Conservation (phyloP, 2,888 invertebrate species). For the Ochropleura plecta region DNA sequence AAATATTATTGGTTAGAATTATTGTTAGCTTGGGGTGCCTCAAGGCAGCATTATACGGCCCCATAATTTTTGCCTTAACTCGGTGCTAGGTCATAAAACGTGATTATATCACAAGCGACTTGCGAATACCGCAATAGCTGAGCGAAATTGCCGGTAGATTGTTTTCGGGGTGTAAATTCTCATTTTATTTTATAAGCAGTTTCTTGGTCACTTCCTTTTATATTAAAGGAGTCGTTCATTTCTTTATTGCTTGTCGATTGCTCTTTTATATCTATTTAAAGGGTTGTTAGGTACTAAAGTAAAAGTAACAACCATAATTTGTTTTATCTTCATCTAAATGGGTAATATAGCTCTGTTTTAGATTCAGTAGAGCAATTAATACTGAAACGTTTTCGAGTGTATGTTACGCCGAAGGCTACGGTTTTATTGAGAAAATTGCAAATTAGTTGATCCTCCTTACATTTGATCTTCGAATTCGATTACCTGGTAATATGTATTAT, state of each 20-base stretch:
- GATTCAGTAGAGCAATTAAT: slow-evolving; percentile 85
- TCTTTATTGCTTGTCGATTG: slow-evolving; percentile 66
- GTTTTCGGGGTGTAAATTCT: slow-evolving; percentile 82
- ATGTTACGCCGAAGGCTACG: slow-evolving; percentile 79
- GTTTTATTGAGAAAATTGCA: slow-evolving; percentile 86
- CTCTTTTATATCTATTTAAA: slow-evolving; percentile 67
- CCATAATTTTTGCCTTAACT: slow-evolving; percentile 90
- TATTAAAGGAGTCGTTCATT: slow-evolving; percentile 63
- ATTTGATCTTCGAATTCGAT: slow-evolving; percentile 77
- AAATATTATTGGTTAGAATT: slow-evolving; percentile 87
- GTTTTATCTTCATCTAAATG: slow-evolving; percentile 86
- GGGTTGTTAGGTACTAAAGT: slow-evolving; percentile 66
- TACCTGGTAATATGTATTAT: slow-evolving; percentile 79
- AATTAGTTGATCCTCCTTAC: slow-evolving; percentile 81
- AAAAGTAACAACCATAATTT: slow-evolving; percentile 77
- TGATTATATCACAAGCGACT: slow-evolving; percentile 88
- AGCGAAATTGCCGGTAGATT: slow-evolving; percentile 86
- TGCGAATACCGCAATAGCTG: slow-evolving; percentile 84
- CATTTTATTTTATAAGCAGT: slow-evolving; percentile 80
- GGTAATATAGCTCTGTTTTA: slow-evolving; percentile 76
- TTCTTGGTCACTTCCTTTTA: slow-evolving; percentile 71
- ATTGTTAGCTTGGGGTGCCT: slow-evolving; percentile 86
- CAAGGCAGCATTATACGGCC: slow-evolving; percentile 82
- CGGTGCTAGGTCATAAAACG: slow-evolving; percentile 89
- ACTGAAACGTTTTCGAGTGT: slow-evolving; percentile 72